Evolutionary conservation across 2,113 vertebrate species (phyloP).

Genomic region (Numida meleagris): DNA sequence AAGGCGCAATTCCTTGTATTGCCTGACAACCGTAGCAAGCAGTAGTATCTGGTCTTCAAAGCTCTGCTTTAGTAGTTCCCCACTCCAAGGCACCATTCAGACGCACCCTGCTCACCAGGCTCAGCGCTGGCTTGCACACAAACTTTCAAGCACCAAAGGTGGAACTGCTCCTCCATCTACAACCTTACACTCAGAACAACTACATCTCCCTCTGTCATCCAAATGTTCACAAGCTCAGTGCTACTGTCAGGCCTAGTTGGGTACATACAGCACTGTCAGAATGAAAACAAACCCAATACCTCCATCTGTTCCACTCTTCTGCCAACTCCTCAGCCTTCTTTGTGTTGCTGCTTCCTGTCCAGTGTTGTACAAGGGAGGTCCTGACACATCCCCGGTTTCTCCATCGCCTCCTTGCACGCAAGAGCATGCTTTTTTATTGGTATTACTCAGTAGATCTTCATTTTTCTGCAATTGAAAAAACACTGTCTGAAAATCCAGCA

Average conservation of each 20-base stretch:
- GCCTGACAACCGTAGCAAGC: not conserved
- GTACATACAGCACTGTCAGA: not conserved
- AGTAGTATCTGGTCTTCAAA: not conserved
- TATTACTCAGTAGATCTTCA: not conserved
- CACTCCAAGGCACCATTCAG: not conserved
- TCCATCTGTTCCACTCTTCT: slow-evolving; percentile 30
- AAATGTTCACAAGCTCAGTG: not conserved
- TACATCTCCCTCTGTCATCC: not conserved
- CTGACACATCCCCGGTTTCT: not conserved
- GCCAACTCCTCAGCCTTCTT: not conserved
- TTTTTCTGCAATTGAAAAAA: slow-evolving; percentile 51
- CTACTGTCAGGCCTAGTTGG: not conserved
- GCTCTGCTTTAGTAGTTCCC: not conserved
- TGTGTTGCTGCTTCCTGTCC: slow-evolving; percentile 8
- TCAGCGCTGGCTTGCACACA: not conserved
- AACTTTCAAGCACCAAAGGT: not conserved
- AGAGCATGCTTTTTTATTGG: not conserved
- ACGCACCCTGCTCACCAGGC: not conserved
- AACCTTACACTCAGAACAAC: not conserved
- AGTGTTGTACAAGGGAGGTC: not conserved
- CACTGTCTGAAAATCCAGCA: not conserved
- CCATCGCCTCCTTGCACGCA: not conserved
- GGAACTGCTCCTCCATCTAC: not conserved
- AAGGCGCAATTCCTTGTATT: not conserved
- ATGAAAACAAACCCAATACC: slow-evolving; percentile 44